Evolutionary conservation across 2,113 vertebrate species (phyloP).

Genomic region (Lepisosteus oculatus): DNA sequence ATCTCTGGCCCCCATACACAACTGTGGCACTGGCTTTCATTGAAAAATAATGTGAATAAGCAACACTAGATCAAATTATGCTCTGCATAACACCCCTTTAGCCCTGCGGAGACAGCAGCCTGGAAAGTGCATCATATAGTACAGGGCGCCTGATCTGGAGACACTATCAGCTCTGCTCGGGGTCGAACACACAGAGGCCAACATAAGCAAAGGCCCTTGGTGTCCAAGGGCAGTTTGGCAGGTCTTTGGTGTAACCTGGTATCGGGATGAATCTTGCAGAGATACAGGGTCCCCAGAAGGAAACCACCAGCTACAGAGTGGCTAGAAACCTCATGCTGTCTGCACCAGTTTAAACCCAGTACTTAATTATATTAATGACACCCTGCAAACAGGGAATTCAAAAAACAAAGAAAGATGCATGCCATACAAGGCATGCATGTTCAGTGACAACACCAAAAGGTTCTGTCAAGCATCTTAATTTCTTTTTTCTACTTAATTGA

Average conservation of each 20-base stretch:
- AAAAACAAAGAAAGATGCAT: not conserved
- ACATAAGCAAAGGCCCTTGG: no score
- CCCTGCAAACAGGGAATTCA: not conserved
- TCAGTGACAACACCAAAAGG: slow-evolving; percentile 19
- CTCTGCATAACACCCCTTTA: no score
- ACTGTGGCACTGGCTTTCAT: no score
- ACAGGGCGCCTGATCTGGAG: no score
- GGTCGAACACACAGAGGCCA: no score
- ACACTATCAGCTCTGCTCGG: no score
- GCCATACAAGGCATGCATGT: slow-evolving; percentile 17
- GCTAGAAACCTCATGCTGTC: slow-evolving; percentile 20
- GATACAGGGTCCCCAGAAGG: slow-evolving; percentile 36
- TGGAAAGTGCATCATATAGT: no score
- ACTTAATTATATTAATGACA: slow-evolving; percentile 59
- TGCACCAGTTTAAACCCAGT: slow-evolving; percentile 50
- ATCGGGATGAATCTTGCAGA: not conserved
- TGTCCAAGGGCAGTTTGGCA: slow-evolving; percentile 22
- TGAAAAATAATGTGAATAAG: no score
- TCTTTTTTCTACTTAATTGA: slow-evolving; percentile 44
- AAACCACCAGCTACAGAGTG: slow-evolving; percentile 50
- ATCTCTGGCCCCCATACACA: no score
- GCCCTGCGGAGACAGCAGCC: no score
- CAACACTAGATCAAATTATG: no score
- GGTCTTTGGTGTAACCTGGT: not conserved
- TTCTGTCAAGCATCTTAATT: slow-evolving; percentile 49